phyloP scores from a whole-genome alignment of 2,888 invertebrate species.

The Oxycera nigricornis region DNA sequence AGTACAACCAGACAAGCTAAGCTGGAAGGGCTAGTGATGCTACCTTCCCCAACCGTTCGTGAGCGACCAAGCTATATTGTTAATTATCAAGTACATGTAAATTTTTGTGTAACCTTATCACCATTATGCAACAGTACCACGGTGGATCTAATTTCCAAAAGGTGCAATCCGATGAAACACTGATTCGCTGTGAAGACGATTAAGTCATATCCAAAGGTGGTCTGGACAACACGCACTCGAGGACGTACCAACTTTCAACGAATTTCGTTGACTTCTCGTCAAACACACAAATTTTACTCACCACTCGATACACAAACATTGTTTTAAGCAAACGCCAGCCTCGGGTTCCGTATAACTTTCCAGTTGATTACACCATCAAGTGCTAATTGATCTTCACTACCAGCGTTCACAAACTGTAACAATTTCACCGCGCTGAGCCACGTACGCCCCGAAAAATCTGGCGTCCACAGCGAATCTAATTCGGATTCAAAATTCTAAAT shows the following conservation, averaged over 20 bases:
- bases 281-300: slow-evolving; percentile 2
- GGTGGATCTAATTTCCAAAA: background rate
- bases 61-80: too few species aligned
- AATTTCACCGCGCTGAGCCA: background rate
- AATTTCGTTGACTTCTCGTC: background rate
- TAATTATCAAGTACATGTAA: background rate
- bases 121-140: background rate
- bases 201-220: too few species aligned
- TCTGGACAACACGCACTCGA: too few species aligned
- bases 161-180: background rate
- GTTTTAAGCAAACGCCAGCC: background rate
- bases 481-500: slow-evolving; percentile 21
- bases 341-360: background rate
- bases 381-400: background rate
- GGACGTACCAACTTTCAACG: background rate
- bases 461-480: background rate
- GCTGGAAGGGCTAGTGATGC: too few species aligned
- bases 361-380: background rate
- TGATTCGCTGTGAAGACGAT: background rate
- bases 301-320: slow-evolving; percentile 27
- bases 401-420: background rate
- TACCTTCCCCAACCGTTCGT: too few species aligned
- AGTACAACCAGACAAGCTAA: too few species aligned
- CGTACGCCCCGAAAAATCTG: background rate
- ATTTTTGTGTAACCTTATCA: background rate